These are phyloP conservation scores for Eledona agricola DNA, from an alignment of 2,888 invertebrate species.

Conservation along the genomic window DNA sequence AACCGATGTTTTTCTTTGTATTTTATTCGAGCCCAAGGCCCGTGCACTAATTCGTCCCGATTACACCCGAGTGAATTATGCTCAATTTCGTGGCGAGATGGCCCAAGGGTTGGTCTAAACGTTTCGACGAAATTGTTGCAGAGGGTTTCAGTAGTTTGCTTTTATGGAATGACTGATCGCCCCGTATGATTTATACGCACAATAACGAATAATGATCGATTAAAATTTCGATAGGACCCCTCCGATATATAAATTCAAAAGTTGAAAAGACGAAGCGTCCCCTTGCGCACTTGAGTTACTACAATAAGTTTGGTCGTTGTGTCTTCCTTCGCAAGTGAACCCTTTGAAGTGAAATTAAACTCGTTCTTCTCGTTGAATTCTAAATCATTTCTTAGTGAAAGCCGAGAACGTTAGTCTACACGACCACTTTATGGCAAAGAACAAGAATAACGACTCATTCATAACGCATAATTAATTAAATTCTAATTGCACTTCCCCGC, in stretches of 20 bases:
- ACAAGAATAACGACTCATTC: constrained; percentile 57
- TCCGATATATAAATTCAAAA: constrained; percentile 23
- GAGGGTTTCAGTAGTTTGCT: constrained; percentile 3
- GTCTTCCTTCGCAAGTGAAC: constrained; percentile 32
- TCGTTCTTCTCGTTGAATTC: constrained; percentile 48
- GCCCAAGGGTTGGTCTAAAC: constrained; percentile 9
- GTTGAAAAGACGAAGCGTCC: constrained; percentile 17
- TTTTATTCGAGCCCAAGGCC: constrained; percentile 7
- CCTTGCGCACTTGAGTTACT: constrained; percentile 24
- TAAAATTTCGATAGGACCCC: constrained; percentile 19
- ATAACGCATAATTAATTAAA: constrained; percentile 64
- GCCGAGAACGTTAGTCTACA: constrained; percentile 40
- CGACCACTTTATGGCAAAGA: constrained; percentile 42
- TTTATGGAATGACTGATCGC: constrained; percentile 44
- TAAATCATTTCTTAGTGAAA: constrained; percentile 48
- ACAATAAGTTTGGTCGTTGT: constrained; percentile 34
- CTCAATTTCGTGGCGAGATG: constrained; percentile 8
- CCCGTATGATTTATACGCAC: constrained; percentile 44
- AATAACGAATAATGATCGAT: constrained; percentile 11
- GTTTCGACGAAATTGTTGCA: constrained; percentile 4
- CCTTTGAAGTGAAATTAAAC: constrained; percentile 52
- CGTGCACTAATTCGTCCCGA: constrained; percentile 7
- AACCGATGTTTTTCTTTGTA: too few relatives aligned
- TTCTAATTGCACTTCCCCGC: constrained; percentile 61
- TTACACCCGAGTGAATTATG: constrained; percentile 12